Evolutionary conservation across 2,888 invertebrate species (phyloP).

Genomic region (Aromia moschata): DNA sequence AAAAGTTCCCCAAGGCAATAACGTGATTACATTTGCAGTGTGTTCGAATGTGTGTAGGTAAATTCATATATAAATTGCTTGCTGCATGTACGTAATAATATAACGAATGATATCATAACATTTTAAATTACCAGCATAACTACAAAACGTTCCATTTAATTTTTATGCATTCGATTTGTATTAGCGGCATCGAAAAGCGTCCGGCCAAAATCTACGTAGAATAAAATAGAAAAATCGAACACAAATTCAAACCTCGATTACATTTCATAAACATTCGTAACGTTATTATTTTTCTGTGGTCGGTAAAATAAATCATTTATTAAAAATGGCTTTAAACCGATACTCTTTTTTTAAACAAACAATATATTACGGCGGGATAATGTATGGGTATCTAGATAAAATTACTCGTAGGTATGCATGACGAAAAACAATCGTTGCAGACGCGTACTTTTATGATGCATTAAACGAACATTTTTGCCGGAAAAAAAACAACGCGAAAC

Average conservation of each 20-base stretch:
- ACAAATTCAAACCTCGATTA: background rate
- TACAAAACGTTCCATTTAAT: slow-evolving; percentile 8
- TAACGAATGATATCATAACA: slow-evolving; percentile 15
- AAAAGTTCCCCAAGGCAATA: too few relatives aligned
- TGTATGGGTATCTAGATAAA: too few relatives aligned
- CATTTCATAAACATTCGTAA: background rate
- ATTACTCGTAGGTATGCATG: too few relatives aligned
- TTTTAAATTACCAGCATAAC: slow-evolving; percentile 6
- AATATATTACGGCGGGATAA: too few relatives aligned
- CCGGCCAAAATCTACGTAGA: background rate
- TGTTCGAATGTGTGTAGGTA: slow-evolving; percentile 1
- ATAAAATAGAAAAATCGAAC: background rate
- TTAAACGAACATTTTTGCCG: too few relatives aligned
- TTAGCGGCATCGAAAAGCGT: background rate
- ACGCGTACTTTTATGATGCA: too few relatives aligned
- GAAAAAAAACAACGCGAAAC: too few relatives aligned
- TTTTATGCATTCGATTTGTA: slow-evolving; percentile 19
- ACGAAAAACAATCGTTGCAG: too few relatives aligned
- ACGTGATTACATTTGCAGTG: background rate
- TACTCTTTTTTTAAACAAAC: too few relatives aligned
- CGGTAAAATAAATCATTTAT: too few relatives aligned
- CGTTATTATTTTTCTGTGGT: background rate
- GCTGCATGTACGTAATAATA: slow-evolving; percentile 8
- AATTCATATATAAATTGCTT: slow-evolving; percentile 12
- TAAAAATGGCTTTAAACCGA: too few relatives aligned